phyloP scores from a whole-genome alignment of 2,888 invertebrate genomes.

The Tyria jacobaeae region DNA sequence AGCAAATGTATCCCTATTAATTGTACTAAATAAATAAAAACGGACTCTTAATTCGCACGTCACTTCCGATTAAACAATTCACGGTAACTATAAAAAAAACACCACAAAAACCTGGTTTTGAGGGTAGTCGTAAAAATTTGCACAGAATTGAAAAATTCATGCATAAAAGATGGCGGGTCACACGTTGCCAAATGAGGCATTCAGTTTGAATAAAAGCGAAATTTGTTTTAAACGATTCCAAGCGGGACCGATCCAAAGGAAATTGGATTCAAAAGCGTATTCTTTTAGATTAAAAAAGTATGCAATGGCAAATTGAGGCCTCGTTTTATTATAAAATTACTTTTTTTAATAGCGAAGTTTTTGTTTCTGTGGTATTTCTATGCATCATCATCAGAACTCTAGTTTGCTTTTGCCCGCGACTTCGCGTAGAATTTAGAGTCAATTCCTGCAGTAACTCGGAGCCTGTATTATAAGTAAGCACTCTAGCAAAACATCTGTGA shows the following conservation, averaged over 20 bases:
- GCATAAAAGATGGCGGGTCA: slow-evolving; percentile 51
- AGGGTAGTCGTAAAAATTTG: slow-evolving; percentile 33
- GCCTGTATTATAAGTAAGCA: no score
- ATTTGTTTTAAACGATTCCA: slow-evolving; percentile 48
- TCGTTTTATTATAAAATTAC: slow-evolving; percentile 10
- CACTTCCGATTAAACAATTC: slow-evolving; percentile 14
- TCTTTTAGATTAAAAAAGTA: slow-evolving; percentile 39
- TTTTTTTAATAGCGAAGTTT: not conserved
- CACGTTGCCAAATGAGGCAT: slow-evolving; percentile 39
- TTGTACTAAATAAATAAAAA: slow-evolving; percentile 6
- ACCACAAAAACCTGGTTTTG: slow-evolving; percentile 26
- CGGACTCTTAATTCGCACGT: slow-evolving; percentile 5
- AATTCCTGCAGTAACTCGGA: no score
- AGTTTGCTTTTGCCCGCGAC: no score
- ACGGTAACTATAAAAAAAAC: slow-evolving; percentile 21
- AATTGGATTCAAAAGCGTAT: slow-evolving; percentile 43
- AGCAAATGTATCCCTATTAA: slow-evolving; percentile 9
- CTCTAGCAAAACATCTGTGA: no score
- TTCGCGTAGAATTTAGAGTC: no score
- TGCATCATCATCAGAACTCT: not conserved
- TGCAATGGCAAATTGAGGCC: slow-evolving; percentile 7
- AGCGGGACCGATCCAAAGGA: slow-evolving; percentile 22
- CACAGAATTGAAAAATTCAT: slow-evolving; percentile 47
- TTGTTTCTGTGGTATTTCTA: not conserved
- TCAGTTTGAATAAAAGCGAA: slow-evolving; percentile 44